Base-by-base conservation (phyloP, 2,113 vertebrate species). In the Rhodinocichla rosea region DNA sequence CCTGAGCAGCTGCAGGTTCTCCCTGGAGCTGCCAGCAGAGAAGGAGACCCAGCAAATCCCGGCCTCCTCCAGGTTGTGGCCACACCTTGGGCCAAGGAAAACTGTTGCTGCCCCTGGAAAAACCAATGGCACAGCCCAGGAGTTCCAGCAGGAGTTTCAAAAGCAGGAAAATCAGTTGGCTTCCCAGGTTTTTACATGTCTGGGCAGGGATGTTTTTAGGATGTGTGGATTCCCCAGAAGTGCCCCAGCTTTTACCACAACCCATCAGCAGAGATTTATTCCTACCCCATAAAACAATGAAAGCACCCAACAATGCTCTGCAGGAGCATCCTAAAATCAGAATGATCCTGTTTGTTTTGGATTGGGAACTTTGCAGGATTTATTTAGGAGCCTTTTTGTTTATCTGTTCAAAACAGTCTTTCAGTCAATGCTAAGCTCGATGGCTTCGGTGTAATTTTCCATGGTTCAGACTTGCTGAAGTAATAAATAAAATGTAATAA, bases 281-380 rank as follows among this genome's bases (percentile, higher is more conserved):
- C 83, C 89, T 86, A 28, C 91, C 49, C 21, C 74, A 9, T 67
- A 79, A 85, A 95, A 92, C 94, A 89, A 93, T 87, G 90, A 62
- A 83, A 86, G 45, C 42, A 49, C 96, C 94, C 84, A 4, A 64
- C 63, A 91, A 94, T 10, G 35, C 94, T 94, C 97, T 87, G 85
- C 94, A 87, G 97, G 92, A 96, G 93, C 82, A 57, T 95, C 92
- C 80, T 92, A 56, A 94, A 49, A 45, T 93, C 95, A 63, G 68
- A 90, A 92, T 94, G 77, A 78, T 85, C 39, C 15, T 96, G 85
- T 97, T 97, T 96, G 92, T 95, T 79, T 97, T 97, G 95, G 97
- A 90, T 28, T 45, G 87, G 65, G 52, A 83, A 89, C 83, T 90
- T 73, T 79, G 56, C 75, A 86, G 82, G 82, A 65, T 89, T 97